Evolutionary conservation across 2,797 vertebrate species (phyloP), one percentile per base, ranked within the genome.

Genomic region (Anabacerthia variegaticeps): DNA sequence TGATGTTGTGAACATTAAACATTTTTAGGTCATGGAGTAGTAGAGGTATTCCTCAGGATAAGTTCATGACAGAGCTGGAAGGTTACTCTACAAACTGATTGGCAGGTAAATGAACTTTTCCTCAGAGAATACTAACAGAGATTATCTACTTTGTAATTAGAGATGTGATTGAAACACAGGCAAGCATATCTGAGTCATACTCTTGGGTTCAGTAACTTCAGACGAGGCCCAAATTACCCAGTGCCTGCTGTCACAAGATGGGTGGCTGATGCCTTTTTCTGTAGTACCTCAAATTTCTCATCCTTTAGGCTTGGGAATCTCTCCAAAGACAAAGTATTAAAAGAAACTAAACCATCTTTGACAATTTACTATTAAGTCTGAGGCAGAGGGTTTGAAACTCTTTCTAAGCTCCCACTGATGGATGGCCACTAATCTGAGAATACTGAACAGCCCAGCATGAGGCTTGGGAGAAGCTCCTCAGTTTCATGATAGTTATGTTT

Each of bases 101-200:
- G 74, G 36, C 71, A 91, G 23, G 67, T 85, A 87, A 73, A 79
- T 46, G 30, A 79, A 74, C 37, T 65, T 87, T 66, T 28, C 32
- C 37, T 18, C 22, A 43, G 74, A 88, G 83, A 88, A 90, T 52
- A 46, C 32, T 46, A 49, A 63, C 37, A 73, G 21, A 85, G 41
- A 88, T 85, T 89, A 89, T 80, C 72, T 88, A 12, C n/a, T 77
- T 80, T 46, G 58, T 72, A 83, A 89, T 93, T 85, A 88, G 21
- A 61, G 41, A 49, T 34, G 32, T 74, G 68, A 91, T 41, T 91
- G 81, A 89, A 92, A 87, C 59, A 67, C 13, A 24, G n/a, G 41
- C 41, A 80, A 41, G 22, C 63, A 14, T 71, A 85, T 37, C 61
- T 91, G 84, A 88, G 48, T 76, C 81, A 79, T 66, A n/a, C 51